Conservation (phyloP, 2,888 invertebrate species). For the Pristionchus arcanus region DNA sequence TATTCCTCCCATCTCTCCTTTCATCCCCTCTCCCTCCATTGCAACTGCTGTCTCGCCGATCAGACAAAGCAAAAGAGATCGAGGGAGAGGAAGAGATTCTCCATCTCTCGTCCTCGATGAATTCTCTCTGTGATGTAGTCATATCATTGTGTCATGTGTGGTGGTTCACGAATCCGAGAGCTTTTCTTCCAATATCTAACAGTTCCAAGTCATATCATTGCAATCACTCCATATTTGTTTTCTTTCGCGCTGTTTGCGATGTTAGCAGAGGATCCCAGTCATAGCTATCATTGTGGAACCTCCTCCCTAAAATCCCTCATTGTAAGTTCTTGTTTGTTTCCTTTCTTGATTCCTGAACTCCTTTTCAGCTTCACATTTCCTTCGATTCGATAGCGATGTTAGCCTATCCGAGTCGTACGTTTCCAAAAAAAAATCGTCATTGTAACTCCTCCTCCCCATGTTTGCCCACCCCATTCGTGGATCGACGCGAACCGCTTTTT, state of each 20-base stretch:
- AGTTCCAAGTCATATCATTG: no score
- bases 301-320: neutral
- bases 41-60: no score
- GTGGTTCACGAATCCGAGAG: no score
- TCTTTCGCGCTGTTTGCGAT: no score
- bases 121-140: no score
- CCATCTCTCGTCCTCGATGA: neutral
- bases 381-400: no score
- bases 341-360: no score
- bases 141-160: no score
- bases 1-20: conserved; percentile 10
- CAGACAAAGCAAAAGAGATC: no score
- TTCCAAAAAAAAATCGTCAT: neutral
- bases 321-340: neutral
- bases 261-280: neutral
- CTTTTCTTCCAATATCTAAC: no score
- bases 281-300: neutral
- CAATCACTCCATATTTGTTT: no score
- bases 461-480: neutral
- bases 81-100: neutral
- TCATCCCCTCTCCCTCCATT: neutral
- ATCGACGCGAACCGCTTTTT: neutral
- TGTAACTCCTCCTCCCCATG: neutral
- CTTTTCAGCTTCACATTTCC: no score
- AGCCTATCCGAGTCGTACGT: neutral